Evolutionary conservation across 2,888 invertebrate genomes (phyloP).

Genomic region (Eupsilia transversa): DNA sequence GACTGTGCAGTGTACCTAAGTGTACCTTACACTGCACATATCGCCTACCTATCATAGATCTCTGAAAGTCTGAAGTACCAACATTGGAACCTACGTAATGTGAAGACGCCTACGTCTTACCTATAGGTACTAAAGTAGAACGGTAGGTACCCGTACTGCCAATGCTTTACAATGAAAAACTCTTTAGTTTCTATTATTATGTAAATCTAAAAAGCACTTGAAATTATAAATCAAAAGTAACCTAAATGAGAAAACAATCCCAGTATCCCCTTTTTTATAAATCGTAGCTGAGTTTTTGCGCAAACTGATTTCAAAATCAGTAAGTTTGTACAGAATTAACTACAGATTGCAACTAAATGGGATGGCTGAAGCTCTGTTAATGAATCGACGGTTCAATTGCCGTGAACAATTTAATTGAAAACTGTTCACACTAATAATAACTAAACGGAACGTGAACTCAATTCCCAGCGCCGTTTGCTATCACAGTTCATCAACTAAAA

Average conservation of each 20-base stretch:
- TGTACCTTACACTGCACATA: no score
- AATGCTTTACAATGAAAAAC: not conserved
- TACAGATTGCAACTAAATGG: slow-evolving; percentile 22
- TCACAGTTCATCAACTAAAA: slow-evolving; percentile 69
- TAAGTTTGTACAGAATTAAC: not conserved
- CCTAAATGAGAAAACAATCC: not conserved
- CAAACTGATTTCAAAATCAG: slow-evolving; percentile 14
- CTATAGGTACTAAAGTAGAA: not conserved
- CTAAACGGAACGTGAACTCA: slow-evolving; percentile 62
- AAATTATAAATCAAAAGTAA: not conserved
- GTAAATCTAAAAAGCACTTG: not conserved
- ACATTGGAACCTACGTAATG: not conserved
- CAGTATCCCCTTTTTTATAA: not conserved
- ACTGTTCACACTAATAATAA: slow-evolving; percentile 59
- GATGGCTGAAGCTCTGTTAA: slow-evolving; percentile 20
- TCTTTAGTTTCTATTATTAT: not conserved
- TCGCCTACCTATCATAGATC: not conserved
- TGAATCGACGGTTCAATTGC: slow-evolving; percentile 32
- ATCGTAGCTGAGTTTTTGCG: not conserved
- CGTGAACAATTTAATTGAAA: slow-evolving; percentile 61
- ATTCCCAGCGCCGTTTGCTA: slow-evolving; percentile 66
- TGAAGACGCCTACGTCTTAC: not conserved
- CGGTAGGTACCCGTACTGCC: no score
- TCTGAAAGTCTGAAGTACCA: not conserved
- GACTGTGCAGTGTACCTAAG: no score